Evolutionary conservation across 2,888 invertebrate genomes (phyloP), one percentile per base, ranked within the genome.

Genomic region (Leuctra nigra): DNA sequence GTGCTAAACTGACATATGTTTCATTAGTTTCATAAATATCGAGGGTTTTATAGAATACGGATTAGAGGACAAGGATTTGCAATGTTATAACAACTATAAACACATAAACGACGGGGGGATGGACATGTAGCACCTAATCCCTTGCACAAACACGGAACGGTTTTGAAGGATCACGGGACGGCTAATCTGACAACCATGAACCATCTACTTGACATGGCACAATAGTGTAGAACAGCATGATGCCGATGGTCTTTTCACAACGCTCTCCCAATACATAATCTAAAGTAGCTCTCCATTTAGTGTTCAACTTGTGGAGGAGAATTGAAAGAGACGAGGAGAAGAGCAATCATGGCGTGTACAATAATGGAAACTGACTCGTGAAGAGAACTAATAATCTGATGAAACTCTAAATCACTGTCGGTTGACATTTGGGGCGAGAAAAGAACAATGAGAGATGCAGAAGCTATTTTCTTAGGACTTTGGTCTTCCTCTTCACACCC

Each of bases 141-240:
- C 16, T 14, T 33, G 50, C 13, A 50, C 50, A 50, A 50, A 29
- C 35, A 13, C 11, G 14, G 20, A 29, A 48, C 14, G 16, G 29
- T 33, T n/a, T 18, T 35, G 50, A 18, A 35, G 50, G 35, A 29
- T 35, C 50, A 23, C 35, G 18, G 20, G 6, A 23, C 18, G n/a
- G 33, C 33, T 50, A 33, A 50, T 50, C 50, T 50, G 50, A 50
- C 50, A 50, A 29, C 22, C 50, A 33, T 50, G 44, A 44, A 44
- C n/a, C 22, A 44, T 44, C 23, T 9, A 7, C 44, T 44, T 44
- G 44, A 50, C 50, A 50, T 20, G 2, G 50, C 16, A 35, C 48
- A 48, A 48, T 25, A 9, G 18, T 7, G 4, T n/a, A 16, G 16
- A 14, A 2, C 48, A 48, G 29, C 48, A 16, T 20, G 33, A 18